Conservation (phyloP, 2,113 vertebrate genomes). For the Paralichthys olivaceus region DNA sequence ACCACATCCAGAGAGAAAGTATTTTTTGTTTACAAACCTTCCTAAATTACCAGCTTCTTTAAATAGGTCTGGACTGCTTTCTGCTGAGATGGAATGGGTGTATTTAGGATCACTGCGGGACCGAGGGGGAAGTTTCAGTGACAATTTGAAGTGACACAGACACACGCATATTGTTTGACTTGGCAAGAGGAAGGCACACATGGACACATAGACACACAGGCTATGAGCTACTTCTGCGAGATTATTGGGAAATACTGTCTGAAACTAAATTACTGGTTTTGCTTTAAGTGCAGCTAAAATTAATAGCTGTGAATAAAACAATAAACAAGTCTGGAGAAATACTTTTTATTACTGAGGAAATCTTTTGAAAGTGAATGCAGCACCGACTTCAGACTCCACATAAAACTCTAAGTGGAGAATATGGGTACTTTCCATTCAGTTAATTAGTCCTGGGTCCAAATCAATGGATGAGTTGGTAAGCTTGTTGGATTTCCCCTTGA, state of each 20-base stretch:
- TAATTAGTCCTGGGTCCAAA: not conserved
- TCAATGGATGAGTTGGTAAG: not conserved
- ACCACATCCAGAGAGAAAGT: not conserved
- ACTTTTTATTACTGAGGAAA: not conserved
- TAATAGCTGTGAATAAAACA: not conserved
- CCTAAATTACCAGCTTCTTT: slow-evolving; percentile 71
- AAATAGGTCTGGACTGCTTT: slow-evolving; percentile 61
- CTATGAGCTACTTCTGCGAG: not conserved
- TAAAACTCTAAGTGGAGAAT: not conserved
- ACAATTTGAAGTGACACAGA: slow-evolving; percentile 39
- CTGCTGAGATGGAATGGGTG: slow-evolving; percentile 43
- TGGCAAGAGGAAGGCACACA: not conserved
- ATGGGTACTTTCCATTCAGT: not conserved
- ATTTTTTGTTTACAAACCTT: slow-evolving; percentile 61
- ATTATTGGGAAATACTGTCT: slow-evolving; percentile 6
- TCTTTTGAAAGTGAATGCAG: not conserved
- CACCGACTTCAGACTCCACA: not conserved
- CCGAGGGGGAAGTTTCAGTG: slow-evolving; percentile 34
- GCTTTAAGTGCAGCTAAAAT: slow-evolving; percentile 11
- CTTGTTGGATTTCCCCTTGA: not conserved
- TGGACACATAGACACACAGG: not conserved
- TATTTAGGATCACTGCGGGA: slow-evolving; percentile 48
- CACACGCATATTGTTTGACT: not conserved
- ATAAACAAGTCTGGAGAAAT: not conserved
- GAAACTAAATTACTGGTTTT: slow-evolving; percentile 19